A percentile compares a stretch with the other conserved stretches of the same genome.
These are phyloP conservation scores for Notothenia rossii DNA, from an alignment of 2,113 vertebrate genomes.

Conservation along the genomic window DNA sequence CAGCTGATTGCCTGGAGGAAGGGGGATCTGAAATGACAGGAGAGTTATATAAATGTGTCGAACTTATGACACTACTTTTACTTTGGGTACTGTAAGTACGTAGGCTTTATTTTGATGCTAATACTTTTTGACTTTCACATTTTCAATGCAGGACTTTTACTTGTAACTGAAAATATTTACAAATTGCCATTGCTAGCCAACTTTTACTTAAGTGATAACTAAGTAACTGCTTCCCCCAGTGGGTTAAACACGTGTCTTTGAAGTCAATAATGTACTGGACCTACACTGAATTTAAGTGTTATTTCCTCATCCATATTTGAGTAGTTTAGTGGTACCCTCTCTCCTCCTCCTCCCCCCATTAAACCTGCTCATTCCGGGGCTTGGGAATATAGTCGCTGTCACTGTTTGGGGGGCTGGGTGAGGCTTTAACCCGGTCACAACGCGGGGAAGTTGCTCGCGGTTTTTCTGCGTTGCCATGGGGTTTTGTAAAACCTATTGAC, in stretches of 20 bases:
- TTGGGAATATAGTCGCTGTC: constrained; percentile 77
- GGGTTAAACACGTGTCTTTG: neutral
- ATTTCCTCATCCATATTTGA: constrained; percentile 29
- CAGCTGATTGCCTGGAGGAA: too few relatives aligned
- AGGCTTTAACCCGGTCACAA: constrained; percentile 80
- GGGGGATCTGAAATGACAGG: too few relatives aligned
- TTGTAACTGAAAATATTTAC: too few relatives aligned
- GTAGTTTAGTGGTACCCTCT: constrained; percentile 6
- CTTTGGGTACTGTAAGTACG: too few relatives aligned
- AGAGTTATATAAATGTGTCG: too few relatives aligned
- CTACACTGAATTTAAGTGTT: neutral
- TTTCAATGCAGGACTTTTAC: neutral
- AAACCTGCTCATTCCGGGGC: constrained; percentile 58
- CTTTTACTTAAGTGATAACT: too few relatives aligned
- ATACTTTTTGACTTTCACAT: too few relatives aligned
- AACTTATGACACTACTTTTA: too few relatives aligned
- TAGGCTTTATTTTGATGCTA: too few relatives aligned
- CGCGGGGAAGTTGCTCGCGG: constrained; percentile 80
- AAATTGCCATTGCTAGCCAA: too few relatives aligned
- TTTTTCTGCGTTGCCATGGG: constrained; percentile 83
- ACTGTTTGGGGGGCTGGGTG: constrained; percentile 46
- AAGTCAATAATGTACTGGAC: neutral
- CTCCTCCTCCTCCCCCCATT: constrained; percentile 21
- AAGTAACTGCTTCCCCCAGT: too few relatives aligned
- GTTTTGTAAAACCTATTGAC: constrained; percentile 81